These are phyloP conservation scores for Cyclophora punctaria DNA, from an alignment of 2,888 invertebrate genomes.

Conservation along the genomic window DNA sequence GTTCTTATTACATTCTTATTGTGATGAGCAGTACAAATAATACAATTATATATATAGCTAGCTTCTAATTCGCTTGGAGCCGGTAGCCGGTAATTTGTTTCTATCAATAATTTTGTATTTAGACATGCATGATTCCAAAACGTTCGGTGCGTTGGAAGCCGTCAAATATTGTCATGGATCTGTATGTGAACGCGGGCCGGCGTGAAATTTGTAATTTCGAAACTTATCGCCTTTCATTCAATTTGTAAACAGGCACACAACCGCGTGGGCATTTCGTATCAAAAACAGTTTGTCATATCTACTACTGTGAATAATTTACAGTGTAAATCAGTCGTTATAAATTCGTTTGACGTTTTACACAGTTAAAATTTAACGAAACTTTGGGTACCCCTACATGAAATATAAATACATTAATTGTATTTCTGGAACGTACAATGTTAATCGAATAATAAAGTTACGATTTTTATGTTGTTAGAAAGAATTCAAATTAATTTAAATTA, in stretches of 20 bases:
- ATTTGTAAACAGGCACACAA: slow-evolving; percentile 22
- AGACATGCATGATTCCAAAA: slow-evolving; percentile 37
- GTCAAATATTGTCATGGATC: slow-evolving; percentile 45
- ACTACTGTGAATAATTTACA: slow-evolving; percentile 31
- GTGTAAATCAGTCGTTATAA: slow-evolving; percentile 25
- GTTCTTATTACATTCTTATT: too few species aligned
- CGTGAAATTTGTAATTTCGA: slow-evolving; percentile 62
- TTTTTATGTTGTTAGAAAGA: slow-evolving; percentile 40
- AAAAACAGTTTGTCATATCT: slow-evolving; percentile 17
- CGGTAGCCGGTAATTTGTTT: slow-evolving; percentile 4
- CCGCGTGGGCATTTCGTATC: slow-evolving; percentile 26
- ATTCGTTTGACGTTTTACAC: slow-evolving; percentile 21
- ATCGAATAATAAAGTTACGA: slow-evolving; percentile 24
- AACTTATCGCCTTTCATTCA: slow-evolving; percentile 37
- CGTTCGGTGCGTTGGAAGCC: slow-evolving; percentile 28
- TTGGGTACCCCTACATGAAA: slow-evolving; percentile 12
- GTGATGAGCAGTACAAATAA: too few species aligned
- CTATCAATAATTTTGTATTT: slow-evolving; percentile 35
- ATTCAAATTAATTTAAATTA: slow-evolving; percentile 67
- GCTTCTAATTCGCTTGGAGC: too few species aligned
- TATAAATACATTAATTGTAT: slow-evolving; percentile 13
- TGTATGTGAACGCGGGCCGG: slow-evolving; percentile 29
- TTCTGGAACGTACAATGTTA: slow-evolving; percentile 18
- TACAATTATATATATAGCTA: too few species aligned
- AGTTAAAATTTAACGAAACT: slow-evolving; percentile 28